A percentile compares a stretch with the other conserved stretches of the same genome.
Conservation (phyloP, 2,113 vertebrate species). For the Morone saxatilis region DNA sequence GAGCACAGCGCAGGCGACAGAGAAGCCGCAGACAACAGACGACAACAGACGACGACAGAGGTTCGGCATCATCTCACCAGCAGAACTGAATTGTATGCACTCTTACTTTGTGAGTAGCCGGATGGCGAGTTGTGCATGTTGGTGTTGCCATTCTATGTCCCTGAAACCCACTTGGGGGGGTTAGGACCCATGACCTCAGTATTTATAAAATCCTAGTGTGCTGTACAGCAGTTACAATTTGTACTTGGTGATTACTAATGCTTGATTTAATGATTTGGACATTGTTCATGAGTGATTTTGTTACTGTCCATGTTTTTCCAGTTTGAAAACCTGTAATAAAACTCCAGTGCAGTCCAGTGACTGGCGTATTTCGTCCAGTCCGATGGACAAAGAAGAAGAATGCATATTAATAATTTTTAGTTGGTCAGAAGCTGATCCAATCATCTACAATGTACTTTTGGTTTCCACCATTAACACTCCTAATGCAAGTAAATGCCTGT, state of each 20-base stretch:
- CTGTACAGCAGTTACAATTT: background rate
- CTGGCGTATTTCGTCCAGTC: background rate
- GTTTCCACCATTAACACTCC: slow-evolving; percentile 15
- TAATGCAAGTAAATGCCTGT: slow-evolving; percentile 30
- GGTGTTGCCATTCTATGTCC: too few relatives aligned
- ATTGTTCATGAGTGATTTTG: background rate
- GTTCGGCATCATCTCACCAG: too few relatives aligned
- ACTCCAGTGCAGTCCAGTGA: background rate
- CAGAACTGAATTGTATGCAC: too few relatives aligned
- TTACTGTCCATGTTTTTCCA: background rate
- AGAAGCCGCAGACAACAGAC: too few relatives aligned
- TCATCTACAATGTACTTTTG: slow-evolving; percentile 28
- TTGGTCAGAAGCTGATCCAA: background rate
- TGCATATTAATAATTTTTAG: background rate
- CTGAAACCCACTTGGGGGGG: background rate
- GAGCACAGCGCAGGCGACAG: too few relatives aligned
- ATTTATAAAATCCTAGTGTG: background rate
- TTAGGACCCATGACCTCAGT: background rate
- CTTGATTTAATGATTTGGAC: too few relatives aligned
- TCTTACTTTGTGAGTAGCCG: too few relatives aligned
- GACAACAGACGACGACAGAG: too few relatives aligned
- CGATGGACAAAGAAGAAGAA: background rate
- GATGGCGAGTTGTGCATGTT: too few relatives aligned
- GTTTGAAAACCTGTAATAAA: background rate
- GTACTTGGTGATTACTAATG: background rate